A percentile compares a stretch with the other conserved stretches of the same genome.
phyloP scores from a whole-genome alignment of 2,797 vertebrate species.

The Onychomys torridus region DNA sequence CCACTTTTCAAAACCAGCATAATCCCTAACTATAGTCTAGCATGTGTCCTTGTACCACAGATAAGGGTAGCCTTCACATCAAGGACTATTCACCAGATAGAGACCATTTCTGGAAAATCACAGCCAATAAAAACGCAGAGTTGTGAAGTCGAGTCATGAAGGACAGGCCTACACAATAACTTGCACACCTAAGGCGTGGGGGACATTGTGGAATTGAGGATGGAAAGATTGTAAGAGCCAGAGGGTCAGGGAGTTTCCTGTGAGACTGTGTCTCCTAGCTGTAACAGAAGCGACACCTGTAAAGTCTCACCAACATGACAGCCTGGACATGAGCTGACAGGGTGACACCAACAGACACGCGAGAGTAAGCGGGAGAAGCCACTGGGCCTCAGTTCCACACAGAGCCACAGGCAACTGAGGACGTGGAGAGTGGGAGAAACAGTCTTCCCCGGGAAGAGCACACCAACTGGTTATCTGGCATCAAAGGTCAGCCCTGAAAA shows the following conservation, averaged over 20 bases:
- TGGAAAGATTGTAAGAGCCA: not conserved
- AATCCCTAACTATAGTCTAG: not conserved
- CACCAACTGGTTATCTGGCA: not conserved
- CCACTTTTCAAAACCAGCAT: not conserved
- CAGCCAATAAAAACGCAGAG: not conserved
- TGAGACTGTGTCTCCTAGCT: not conserved
- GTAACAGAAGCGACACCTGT: not conserved
- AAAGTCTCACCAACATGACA: not conserved
- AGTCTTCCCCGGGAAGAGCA: not conserved
- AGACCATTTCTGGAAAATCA: not conserved
- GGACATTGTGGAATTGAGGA: not conserved
- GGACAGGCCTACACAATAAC: not conserved
- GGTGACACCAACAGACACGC: no score
- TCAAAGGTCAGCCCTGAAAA: not conserved
- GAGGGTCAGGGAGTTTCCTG: no score
- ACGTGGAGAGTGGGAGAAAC: no score
- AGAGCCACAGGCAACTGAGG: not conserved
- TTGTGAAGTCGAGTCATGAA: no score
- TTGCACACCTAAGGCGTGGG: not conserved
- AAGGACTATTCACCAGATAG: not conserved
- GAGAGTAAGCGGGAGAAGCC: not conserved
- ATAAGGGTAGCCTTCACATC: not conserved
- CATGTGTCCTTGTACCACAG: not conserved
- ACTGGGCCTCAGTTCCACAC: no score
- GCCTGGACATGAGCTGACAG: not conserved